Evolutionary conservation across 2,797 vertebrate genomes (phyloP), one percentile per base, ranked within the genome.

Genomic region (Myripristis jacobus): DNA sequence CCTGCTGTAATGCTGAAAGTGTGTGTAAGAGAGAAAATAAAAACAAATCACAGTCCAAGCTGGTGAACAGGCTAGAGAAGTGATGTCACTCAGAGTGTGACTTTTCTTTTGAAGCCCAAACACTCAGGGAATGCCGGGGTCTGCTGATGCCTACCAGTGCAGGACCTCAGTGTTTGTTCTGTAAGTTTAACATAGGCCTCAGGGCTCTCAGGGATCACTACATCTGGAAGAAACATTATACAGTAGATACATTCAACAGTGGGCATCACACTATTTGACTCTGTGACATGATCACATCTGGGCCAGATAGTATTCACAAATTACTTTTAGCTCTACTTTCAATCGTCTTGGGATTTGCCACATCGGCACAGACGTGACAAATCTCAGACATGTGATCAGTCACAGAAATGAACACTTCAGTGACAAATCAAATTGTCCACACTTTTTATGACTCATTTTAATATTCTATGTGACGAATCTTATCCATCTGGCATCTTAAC

Each of bases 171-270:
- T 82, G 94, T 87, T 89, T 95, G 94, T 91, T 96, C 95, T 93
- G 96, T 98, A 92, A 96, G 93, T 93, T 94, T 95, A 95, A 96
- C 92, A 96, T 91, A 97, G 94, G 94, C 95, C 91, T 96, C 96
- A 10, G 95, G 94, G 91, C 92, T 96, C 92, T 96, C 96, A 66
- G 96, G 94, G 82, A 98, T 96, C 92, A 93, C 93, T 95, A 96
- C 83, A 94, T 96, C 95, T 97, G 96, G 77, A 95, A 96, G 94
- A 93, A 92, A 96, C 92, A 95, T 96, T 77, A 73, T 91, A 96
- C 80, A 95, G 84, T 84, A 88, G 74, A 92, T 60, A 87, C 63
- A 89, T 86, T 93, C 76, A 92, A 48, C 70, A 84, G 50, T 5
- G 66, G 64, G 57, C 19, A 82, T 70, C 38, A 73, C 51, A 82